phyloP scores from a whole-genome alignment of 2,113 vertebrate species.

The Syngnathus typhle region DNA sequence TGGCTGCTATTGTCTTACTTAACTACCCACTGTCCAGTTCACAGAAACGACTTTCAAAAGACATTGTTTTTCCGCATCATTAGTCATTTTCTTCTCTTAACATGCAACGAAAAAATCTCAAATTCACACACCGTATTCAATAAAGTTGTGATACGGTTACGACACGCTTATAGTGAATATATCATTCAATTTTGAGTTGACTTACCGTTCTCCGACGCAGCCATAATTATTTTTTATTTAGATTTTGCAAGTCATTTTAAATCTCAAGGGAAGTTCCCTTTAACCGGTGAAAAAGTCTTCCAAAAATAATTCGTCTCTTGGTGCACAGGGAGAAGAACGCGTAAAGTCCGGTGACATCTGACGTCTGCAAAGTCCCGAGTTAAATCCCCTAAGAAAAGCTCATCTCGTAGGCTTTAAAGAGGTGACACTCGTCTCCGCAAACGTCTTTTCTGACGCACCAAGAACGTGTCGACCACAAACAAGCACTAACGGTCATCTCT shows the following conservation, averaged over 20 bases:
- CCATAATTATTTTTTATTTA: conserved; percentile 31
- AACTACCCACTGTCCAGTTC: conserved; percentile 1
- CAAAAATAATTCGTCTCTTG: not conserved
- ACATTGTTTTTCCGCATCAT: not conserved
- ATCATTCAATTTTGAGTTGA: not conserved
- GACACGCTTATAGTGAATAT: not conserved
- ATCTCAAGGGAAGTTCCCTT: not conserved
- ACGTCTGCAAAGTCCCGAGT: conserved; percentile 30
- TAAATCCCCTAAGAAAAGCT: conserved; percentile 55
- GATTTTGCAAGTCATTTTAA: not conserved
- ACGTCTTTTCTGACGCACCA: not conserved
- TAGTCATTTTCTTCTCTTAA: too few species aligned
- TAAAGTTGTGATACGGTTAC: not conserved
- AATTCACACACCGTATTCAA: not conserved
- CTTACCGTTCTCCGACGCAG: conserved; percentile 48
- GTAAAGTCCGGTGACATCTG: conserved; percentile 16
- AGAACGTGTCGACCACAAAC: not conserved
- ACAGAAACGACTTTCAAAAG: not conserved
- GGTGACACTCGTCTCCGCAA: conserved; percentile 17
- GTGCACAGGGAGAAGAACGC: conserved; percentile 2
- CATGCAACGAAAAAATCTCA: not conserved
- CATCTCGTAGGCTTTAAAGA: conserved; percentile 55
- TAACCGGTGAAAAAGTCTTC: not conserved
- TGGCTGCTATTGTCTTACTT: conserved; percentile 27
- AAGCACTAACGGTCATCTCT: conserved; percentile 10